A percentile compares a stretch with the other conserved stretches of the same genome.
These are phyloP conservation scores for Apodemia duryi DNA, from an alignment of 2,888 invertebrate species.

Conservation along the genomic window DNA sequence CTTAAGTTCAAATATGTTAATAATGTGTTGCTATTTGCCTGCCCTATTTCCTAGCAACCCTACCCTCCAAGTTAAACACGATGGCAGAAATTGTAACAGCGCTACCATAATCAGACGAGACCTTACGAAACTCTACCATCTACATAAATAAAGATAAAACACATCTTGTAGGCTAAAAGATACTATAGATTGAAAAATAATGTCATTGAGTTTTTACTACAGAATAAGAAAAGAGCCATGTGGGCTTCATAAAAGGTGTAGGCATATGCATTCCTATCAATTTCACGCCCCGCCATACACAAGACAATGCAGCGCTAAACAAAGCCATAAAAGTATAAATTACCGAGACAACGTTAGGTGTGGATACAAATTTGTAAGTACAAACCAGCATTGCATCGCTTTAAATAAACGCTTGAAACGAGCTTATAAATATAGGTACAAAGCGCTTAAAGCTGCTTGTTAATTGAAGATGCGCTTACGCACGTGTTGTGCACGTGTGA, in stretches of 20 bases:
- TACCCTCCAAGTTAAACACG: too few relatives aligned
- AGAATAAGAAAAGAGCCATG: background rate
- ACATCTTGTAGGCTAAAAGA: too few relatives aligned
- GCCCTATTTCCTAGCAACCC: too few relatives aligned
- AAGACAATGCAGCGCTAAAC: slow-evolving; percentile 18
- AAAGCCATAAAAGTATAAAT: slow-evolving; percentile 23
- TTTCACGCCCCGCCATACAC: background rate
- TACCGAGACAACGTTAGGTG: slow-evolving; percentile 13
- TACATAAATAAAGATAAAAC: too few relatives aligned
- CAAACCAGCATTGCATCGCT: background rate
- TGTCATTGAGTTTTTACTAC: background rate
- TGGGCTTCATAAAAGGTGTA: slow-evolving; percentile 4
- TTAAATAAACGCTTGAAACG: background rate
- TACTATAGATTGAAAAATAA: too few relatives aligned
- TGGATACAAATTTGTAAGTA: background rate
- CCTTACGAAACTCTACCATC: too few relatives aligned
- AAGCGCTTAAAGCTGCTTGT: slow-evolving; percentile 11
- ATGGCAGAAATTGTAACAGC: too few relatives aligned
- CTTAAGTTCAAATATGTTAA: too few relatives aligned
- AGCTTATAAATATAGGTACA: background rate
- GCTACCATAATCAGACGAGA: too few relatives aligned
- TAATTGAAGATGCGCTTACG: slow-evolving; percentile 26
- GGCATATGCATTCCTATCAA: background rate
- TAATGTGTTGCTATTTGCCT: too few relatives aligned
- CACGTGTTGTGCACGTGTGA: slow-evolving; percentile 56